A percentile compares a stretch with the other conserved stretches of the same genome.
phyloP scores from a whole-genome alignment of 92 coral and sea anemone species.

The Zoanthus gigantus region DNA sequence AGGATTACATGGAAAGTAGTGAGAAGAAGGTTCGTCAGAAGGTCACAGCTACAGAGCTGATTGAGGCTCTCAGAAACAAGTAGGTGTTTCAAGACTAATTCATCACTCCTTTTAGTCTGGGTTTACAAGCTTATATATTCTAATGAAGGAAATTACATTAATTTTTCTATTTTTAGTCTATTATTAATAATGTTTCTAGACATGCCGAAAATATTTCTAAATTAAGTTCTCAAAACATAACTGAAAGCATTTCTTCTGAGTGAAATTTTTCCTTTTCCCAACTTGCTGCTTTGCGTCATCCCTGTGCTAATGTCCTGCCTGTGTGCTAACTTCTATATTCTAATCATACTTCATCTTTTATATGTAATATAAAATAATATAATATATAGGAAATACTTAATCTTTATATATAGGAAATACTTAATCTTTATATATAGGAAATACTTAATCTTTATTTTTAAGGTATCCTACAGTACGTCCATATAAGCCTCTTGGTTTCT shows the following conservation, averaged over 20 bases:
- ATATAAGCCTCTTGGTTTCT: too few relatives aligned
- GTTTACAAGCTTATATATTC: background rate
- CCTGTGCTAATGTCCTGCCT: too few relatives aligned
- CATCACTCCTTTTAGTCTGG: background rate
- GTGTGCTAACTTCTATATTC: too few relatives aligned
- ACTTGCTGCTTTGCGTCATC: too few relatives aligned
- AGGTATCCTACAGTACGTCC: background rate
- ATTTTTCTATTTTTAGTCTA: background rate
- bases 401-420: too few relatives aligned
- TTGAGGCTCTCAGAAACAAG: constrained; percentile 87
- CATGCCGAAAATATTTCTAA: background rate
- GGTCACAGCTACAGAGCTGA: constrained; percentile 91
- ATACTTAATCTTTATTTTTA: too few relatives aligned
- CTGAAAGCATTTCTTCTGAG: too few relatives aligned
- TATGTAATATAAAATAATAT: too few relatives aligned
- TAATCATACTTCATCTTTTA: too few relatives aligned
- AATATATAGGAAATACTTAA: too few relatives aligned
- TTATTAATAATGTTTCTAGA: background rate
- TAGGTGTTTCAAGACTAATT: constrained; percentile 44
- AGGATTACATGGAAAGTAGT: constrained; percentile 85
- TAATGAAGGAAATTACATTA: background rate
- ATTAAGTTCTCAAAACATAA: background rate
- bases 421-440: too few relatives aligned
- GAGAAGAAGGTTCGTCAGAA: constrained; percentile 83
- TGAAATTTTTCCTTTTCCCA: too few relatives aligned